Evolutionary conservation across 2,888 invertebrate genomes (phyloP), one percentile per base, ranked within the genome.

Genomic region (Tuberolachnus salignus): DNA sequence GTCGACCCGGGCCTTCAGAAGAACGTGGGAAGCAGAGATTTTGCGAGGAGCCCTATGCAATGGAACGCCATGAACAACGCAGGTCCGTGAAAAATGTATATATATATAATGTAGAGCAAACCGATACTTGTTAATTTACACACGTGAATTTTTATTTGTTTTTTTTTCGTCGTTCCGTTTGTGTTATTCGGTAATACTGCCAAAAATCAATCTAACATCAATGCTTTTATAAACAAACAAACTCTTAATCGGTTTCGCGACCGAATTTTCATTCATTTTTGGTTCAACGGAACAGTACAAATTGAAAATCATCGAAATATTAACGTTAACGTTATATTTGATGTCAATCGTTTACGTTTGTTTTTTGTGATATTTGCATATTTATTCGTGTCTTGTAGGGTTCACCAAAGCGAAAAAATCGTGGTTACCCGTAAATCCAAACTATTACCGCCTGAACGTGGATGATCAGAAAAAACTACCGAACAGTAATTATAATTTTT

Each of bases 1-100:
- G 44, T 46, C 16, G 34, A 66, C 42, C 46, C 53, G 13, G 13
- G n/a, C 11, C 72, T 21, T n/a, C 16, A 49, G 49, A 46, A 53
- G 3, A 73, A 23, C 23, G 10, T 49, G 8, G 46, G 91, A 92
- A 83, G 96, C 97, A 80, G 80, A 55, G 75, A 80, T 49, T 51
- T 51, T 19, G 67, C 63, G 1, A 75, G 80, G 49, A 53, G 23
- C 10, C 75, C 80, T 1, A 80, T 80, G 80, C 75, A 80, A 26
- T 80, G 80, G 80, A 69, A 80, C 13, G 53, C 44, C 23, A n/a
- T 4, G 14, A 14, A 10, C 1, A 80, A 80, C 10, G 74, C 80
- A 16, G 80, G 80, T 80, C 10, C 1, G 23, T 53, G n/a, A 14
- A 57, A 1, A 19, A 11, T 26, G 14, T 61, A 34, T n/a, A n/a